These are phyloP conservation scores for Portevinia maculata DNA, from an alignment of 2,888 invertebrate species.

Conservation along the genomic window DNA sequence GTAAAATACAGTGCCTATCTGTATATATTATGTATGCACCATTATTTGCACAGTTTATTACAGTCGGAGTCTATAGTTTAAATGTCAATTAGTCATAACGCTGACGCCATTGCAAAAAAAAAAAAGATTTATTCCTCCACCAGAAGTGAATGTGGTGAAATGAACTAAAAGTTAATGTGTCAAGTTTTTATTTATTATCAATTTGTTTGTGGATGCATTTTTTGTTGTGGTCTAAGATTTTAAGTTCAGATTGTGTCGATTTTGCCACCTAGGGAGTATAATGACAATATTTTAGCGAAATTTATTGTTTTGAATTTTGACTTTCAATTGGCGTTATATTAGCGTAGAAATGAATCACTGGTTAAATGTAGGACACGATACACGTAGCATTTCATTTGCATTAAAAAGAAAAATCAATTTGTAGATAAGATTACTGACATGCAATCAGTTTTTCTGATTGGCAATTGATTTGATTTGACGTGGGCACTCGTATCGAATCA, in stretches of 20 bases:
- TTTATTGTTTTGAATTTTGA: slow-evolving; percentile 26
- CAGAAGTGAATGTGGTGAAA: slow-evolving; percentile 17
- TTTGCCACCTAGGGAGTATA: slow-evolving; percentile 32
- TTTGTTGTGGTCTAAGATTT: neutral
- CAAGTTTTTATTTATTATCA: neutral
- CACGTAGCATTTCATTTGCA: too few relatives aligned
- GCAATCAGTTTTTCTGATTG: too few relatives aligned
- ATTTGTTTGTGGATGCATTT: neutral
- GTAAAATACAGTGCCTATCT: too few relatives aligned
- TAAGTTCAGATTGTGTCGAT: slow-evolving; percentile 11
- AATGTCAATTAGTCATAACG: slow-evolving; percentile 66
- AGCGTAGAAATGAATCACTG: slow-evolving; percentile 13
- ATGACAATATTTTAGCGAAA: slow-evolving; percentile 12
- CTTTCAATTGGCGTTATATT: neutral
- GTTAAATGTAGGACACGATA: neutral
- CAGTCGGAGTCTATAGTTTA: slow-evolving; percentile 32
- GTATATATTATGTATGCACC: slow-evolving; percentile 24
- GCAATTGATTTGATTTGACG: too few relatives aligned
- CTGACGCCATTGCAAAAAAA: slow-evolving; percentile 48
- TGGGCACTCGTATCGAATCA: too few relatives aligned
- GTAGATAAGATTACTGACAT: too few relatives aligned
- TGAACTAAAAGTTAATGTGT: slow-evolving; percentile 1
- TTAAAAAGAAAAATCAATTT: too few relatives aligned
- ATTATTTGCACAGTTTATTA: slow-evolving; percentile 65
- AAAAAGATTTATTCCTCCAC: slow-evolving; percentile 61